Evolutionary conservation across 2,113 vertebrate species (phyloP).

Genomic region (Camelus bactrianus): DNA sequence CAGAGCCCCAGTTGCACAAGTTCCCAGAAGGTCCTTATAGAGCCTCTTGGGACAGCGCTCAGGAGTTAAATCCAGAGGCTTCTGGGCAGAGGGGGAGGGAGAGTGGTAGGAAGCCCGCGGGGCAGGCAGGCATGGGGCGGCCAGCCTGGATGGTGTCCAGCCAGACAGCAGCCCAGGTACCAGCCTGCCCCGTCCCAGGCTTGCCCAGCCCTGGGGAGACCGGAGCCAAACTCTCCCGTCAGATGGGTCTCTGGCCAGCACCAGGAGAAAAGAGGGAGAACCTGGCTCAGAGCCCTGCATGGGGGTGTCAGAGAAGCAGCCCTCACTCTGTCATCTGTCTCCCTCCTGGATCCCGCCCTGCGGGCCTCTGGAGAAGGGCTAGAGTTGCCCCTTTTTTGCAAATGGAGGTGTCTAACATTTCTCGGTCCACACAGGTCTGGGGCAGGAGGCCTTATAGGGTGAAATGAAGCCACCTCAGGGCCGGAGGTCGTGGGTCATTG

Average conservation of each 20-base stretch:
- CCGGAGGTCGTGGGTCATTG: background rate
- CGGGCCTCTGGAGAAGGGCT: background rate
- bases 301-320: background rate
- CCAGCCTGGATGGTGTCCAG: constrained; percentile 47
- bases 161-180: constrained; percentile 69
- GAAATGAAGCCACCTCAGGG: background rate
- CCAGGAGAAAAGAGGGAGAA: background rate
- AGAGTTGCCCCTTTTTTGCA: background rate
- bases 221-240: background rate
- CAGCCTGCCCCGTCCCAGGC: constrained; percentile 68
- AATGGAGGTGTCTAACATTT: background rate
- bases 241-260: background rate
- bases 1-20: background rate
- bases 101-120: background rate
- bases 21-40: background rate
- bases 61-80: background rate
- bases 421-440: background rate
- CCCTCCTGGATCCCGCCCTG: background rate
- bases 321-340: background rate
- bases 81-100: background rate
- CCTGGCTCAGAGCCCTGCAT: background rate
- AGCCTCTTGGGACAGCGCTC: background rate
- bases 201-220: constrained; percentile 42
- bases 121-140: background rate
- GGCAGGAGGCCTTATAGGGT: background rate